These are phyloP conservation scores for Hemichromis elongatus DNA, from an alignment of 2,113 vertebrate genomes.

Conservation along the genomic window DNA sequence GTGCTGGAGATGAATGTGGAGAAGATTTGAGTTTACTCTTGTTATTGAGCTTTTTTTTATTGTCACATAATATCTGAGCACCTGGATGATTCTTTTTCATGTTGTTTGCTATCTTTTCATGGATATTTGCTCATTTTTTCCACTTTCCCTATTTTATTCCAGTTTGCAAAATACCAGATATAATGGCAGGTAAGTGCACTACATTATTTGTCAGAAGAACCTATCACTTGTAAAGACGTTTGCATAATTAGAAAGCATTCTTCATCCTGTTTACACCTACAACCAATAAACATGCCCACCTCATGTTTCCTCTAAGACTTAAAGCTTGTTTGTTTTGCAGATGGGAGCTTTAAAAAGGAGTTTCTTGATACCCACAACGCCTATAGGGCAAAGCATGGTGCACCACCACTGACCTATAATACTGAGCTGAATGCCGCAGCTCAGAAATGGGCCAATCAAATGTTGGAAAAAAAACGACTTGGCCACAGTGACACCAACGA, in stretches of 20 bases:
- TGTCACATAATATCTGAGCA: background rate
- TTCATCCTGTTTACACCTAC: background rate
- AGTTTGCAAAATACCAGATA: accelerated
- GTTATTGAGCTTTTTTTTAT: background rate
- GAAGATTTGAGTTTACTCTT: background rate
- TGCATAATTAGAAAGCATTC: accelerated
- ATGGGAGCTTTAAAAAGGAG: background rate
- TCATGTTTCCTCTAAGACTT: background rate
- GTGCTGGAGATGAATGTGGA: background rate
- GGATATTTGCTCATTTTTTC: accelerated
- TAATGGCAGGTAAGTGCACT: background rate
- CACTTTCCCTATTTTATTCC: background rate
- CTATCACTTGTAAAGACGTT: background rate
- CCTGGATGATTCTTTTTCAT: background rate
- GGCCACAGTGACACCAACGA: conserved; percentile 53
- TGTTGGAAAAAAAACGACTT: background rate
- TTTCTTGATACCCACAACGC: conserved; percentile 65
- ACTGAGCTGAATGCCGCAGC: conserved; percentile 25
- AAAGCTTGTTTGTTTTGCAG: background rate
- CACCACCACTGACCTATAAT: conserved; percentile 15
- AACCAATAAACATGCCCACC: background rate
- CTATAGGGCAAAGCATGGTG: conserved; percentile 48
- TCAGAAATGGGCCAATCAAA: conserved; percentile 68
- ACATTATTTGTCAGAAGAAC: background rate
- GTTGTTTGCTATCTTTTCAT: accelerated